phyloP scores from a whole-genome alignment of 1,140 invertebrate species.

The Liolophura sinensis region DNA sequence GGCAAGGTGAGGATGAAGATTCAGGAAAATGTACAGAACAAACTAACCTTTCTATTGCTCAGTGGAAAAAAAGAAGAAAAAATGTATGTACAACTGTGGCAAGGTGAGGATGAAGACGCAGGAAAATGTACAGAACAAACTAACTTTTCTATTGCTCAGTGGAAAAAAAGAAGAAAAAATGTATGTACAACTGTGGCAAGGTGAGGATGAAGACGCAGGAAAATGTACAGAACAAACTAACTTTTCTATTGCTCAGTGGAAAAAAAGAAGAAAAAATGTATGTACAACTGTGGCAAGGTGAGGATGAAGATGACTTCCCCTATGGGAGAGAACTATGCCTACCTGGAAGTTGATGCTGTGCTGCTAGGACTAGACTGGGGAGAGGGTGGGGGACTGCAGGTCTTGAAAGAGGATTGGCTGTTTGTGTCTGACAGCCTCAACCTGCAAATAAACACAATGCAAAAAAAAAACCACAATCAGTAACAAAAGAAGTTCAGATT shows the following conservation, averaged over 20 bases:
- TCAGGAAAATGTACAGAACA: too few relatives aligned
- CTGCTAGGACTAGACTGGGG: constrained; percentile 67
- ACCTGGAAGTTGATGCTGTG: constrained; percentile 42
- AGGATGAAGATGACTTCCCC: constrained; percentile 4
- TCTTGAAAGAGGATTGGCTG: constrained; percentile 49
- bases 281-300: background rate
- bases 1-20: too few relatives aligned
- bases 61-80: too few relatives aligned
- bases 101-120: too few relatives aligned
- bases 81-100: too few relatives aligned
- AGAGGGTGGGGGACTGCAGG: constrained; percentile 56
- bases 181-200: constrained; percentile 5
- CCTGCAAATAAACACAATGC: constrained; percentile 15
- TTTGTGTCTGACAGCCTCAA: constrained; percentile 40
- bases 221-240: constrained; percentile 15
- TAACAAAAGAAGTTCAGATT: background rate
- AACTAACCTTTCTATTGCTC: too few relatives aligned
- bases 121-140: too few relatives aligned
- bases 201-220: constrained; percentile 11
- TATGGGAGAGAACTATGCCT: constrained; percentile 5
- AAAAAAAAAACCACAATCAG: constrained; percentile 5
- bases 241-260: constrained; percentile 23
- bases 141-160: background rate
- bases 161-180: background rate
- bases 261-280: constrained; percentile 15